Evolutionary conservation across 2,113 vertebrate species (phyloP), one percentile per base, ranked within the genome.

Genomic region (Pteropus alecto): DNA sequence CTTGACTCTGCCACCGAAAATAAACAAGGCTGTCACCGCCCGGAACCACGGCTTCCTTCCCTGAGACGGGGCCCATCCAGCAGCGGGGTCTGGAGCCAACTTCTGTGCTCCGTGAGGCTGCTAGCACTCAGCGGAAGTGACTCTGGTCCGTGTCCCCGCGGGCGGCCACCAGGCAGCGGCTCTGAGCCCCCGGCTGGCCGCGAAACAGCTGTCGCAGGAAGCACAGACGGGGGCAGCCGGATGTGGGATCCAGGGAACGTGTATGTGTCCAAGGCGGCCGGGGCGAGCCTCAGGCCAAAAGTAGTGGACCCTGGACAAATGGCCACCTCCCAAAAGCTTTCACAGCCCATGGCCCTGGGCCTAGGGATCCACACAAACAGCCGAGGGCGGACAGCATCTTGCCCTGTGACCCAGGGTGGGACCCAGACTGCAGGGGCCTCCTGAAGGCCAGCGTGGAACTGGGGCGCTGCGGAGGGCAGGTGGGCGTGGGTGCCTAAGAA

Each of bases 101-200:
- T 16, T 18, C 1, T 2, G 26, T 0, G 0, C 16, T 63, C 11
- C 0, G 3, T 0, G 2, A 18, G 38, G 89, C 68, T 9, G 2
- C n/a, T 2, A 5, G 65, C 5, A 1, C 58, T 93, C 73, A 60
- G 58, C 46, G 16, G 7, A 54, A 33, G 58, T 0, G 46, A 26
- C 48, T 43, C 28, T 30, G 60, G 48, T 5, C 8, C 12, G 16
- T 12, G 54, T 65, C 65, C 3, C 13, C 3, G 28, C 0, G 1
- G 22, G 9, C 0, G 14, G 54, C 43, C 0, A 0, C n/a, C 1
- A 19, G 30, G 67, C 67, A 22, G 54, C 3, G 11, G 21, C 35
- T 46, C 79, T 7, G 61, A n/a, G 26, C 24, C 46, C 41, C 16
- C 14, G 26, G 67, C 51, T 15, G 35, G n/a, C 16, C 0, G 35